Base-by-base conservation (phyloP, 1,140 invertebrate genomes). In the Archivesica marissinica region DNA sequence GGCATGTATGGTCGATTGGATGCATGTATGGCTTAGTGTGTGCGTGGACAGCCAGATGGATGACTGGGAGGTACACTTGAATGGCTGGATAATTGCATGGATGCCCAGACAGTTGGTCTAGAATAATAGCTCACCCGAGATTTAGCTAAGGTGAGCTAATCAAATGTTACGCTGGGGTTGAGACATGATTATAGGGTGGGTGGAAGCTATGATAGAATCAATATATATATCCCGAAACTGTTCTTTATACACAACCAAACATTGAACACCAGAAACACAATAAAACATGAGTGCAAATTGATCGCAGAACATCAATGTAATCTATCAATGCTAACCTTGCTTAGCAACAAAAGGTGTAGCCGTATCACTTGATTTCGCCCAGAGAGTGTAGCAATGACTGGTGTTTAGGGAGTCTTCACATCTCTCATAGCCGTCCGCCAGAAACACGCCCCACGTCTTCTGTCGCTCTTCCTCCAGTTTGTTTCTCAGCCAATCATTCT, bases 371-470 rank as follows among this genome's bases (percentile, higher is more conserved):
- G 38, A 30, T 20, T 33, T 50, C 20, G 39, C 44, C 77, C 77
- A 79, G 52, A 79, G 56, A 30, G 61, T 66, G 35, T 64, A 79
- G 13, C 77, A 79, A 79, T 68, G 56, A 66, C 77, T 47, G n/a
- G 54, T 66, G 23, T 47, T 47, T 28, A 44, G 2, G 0, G 61
- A 47, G 28, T 50, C 59, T 3, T 64, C 25, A 47, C 77, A 79
- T 33, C 39, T 59, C 30, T 79, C 59, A 15, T 66, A 79, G 1
- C 77, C 77, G 52, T 50, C 30, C 0, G 2, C 28, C n/a, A 72
- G 50, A 28, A 72, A 64, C 15, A 64, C 25, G 28, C 56, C 56
- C n/a, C 23, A 1, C 13, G n/a, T 20, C 20, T 66, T 30, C 15
- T 50, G 17, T 1, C 17, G 23, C 30, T 39, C 54, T 3, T 47